Conservation (phyloP, 2,888 invertebrate species). For the Dione vanillae region DNA sequence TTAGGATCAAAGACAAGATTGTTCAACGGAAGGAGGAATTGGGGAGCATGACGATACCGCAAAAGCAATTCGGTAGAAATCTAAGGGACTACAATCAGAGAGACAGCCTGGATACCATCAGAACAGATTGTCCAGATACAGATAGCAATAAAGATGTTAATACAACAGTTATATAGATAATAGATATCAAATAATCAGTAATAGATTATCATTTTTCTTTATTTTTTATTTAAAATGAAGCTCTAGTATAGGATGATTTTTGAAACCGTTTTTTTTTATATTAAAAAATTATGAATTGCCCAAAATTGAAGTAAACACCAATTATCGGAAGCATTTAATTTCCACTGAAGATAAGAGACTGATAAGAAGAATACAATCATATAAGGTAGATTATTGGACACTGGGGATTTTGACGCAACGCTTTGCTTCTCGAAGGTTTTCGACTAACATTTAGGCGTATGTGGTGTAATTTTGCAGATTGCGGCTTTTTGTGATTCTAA, state of each 20-base stretch:
- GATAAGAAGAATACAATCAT: not conserved
- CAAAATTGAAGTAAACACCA: not conserved
- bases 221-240: not conserved
- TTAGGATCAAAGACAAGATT: constrained; percentile 51
- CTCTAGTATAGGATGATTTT: not conserved
- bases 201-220: not conserved
- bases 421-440: constrained; percentile 29
- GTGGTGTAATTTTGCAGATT: constrained; percentile 24
- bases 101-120: constrained; percentile 45
- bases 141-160: constrained; percentile 41
- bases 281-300: not conserved
- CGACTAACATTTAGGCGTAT: constrained; percentile 21
- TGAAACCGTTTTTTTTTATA: not conserved
- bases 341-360: constrained; percentile 4
- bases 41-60: constrained; percentile 35
- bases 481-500: constrained; percentile 12
- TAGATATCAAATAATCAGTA: not conserved
- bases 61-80: constrained; percentile 32
- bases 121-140: constrained; percentile 40
- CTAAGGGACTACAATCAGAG: constrained; percentile 41
- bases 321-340: not conserved
- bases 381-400: constrained; percentile 9
- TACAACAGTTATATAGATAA: constrained; percentile 44
- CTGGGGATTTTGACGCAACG: not conserved
- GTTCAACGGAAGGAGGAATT: constrained; percentile 41